Base-by-base conservation (phyloP, 2,888 invertebrate genomes). In the Coelopa pilipes region DNA sequence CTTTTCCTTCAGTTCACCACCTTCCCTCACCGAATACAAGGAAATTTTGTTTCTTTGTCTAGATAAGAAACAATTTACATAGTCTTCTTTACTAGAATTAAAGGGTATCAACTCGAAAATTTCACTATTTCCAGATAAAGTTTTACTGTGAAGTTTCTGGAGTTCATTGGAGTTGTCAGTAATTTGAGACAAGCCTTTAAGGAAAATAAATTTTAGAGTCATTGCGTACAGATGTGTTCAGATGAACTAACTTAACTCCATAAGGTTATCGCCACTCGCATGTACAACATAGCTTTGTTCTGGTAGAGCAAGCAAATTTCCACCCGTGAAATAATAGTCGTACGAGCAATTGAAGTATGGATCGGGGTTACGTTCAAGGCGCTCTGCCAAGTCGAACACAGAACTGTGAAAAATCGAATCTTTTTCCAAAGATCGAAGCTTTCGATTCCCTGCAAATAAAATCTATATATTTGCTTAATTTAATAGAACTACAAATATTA, bases 261-360 rank as follows among this genome's bases (percentile, higher is more conserved):
- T 76, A 49, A 86, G 66, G 7, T 78, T 73, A 1, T 75, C 69
- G 0, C 86, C 86, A 47, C 74, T 77, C 0, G 80, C 80, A 75
- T 86, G 87, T 65, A 83, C 45, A 0, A 82, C 62, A n/a, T 76
- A 68, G 5, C 68, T 62, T 1, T 46, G 68, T 3, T 79, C 72
- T 4, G 75, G 70, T 63, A 82, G 50, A 1, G 78, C 59, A 71
- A 78, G 78, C 1, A 87, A 75, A 79, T 84, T 87, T 11, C 87
- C 87, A 1, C 85, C 85, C 0, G 86, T 85, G 72, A 83, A 87
- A 60, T 86, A 87, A 75, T 84, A 87, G 74, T 87, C 87, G 62
- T 85, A 86, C 60, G 82, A 82, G 5, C 82, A 81, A 13, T 79
- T 76, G 67, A 87, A 87, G 62, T 78, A 85, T 0, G 80, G 70